Evolutionary conservation across 1,140 invertebrate species (phyloP).

Genomic region (Caenorhabditis brenneri): DNA sequence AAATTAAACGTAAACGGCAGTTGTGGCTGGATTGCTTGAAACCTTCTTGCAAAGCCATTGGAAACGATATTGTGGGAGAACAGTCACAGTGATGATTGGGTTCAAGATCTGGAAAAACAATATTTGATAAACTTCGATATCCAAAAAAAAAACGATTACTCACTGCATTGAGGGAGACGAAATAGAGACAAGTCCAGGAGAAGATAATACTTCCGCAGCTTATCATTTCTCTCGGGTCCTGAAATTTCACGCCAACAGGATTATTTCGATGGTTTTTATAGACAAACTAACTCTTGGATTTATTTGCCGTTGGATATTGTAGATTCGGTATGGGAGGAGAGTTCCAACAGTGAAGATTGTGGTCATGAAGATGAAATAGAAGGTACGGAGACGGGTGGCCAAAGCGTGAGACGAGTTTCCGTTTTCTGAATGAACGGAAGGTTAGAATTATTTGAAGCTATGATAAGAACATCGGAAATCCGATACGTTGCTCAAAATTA

Average conservation of each 20-base stretch:
- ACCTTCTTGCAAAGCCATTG: background rate
- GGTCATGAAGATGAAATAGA: conserved; percentile 57
- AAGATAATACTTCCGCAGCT: conserved; percentile 23
- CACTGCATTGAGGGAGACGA: conserved; percentile 52
- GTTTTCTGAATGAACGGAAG: background rate
- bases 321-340: conserved; percentile 48
- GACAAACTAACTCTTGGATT: conserved; percentile 21
- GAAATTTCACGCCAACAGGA: background rate
- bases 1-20: conserved; percentile 15
- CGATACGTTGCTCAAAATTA: no score
- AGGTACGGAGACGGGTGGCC: conserved; percentile 49
- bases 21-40: background rate
- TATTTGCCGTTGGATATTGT: conserved; percentile 46
- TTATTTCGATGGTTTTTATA: no score
- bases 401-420: conserved; percentile 33
- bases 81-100: conserved; percentile 53
- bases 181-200: conserved; percentile 44
- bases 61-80: conserved; percentile 51
- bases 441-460: no score
- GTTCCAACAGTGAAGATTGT: conserved; percentile 53
- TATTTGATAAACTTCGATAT: background rate
- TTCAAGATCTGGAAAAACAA: conserved; percentile 52
- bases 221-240: background rate
- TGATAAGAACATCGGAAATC: no score
- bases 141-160: background rate